Base-by-base conservation (phyloP, 2,113 vertebrate species). In the Stegostoma tigrinum region DNA sequence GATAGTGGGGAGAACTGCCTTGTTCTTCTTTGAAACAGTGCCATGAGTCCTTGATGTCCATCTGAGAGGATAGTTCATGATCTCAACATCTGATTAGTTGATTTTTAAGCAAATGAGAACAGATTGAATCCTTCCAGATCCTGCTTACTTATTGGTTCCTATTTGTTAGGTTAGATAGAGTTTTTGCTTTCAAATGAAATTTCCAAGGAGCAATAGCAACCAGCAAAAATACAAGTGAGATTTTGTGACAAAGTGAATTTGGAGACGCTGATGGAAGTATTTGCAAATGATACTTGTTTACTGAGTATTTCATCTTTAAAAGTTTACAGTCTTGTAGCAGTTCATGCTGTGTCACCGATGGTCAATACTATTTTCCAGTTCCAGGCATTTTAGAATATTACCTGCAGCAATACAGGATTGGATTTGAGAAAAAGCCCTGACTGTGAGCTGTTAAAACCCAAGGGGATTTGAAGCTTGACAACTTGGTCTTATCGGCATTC, bases 401-500 rank as follows among this genome's bases (percentile, higher is more conserved):
- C 19, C 34, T 21, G 90, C 61, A 93, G 34, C 55, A 6, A 23
- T 23, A 14, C 17, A 93, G 61, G 38, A 38, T 67, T 12, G 90
- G 89, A n/a, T 61, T 61, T 61, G 66, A 27, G 38, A 38, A 70
- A 45, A 38, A 12, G 12, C 68, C 19, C 64, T 38, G 61, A 30
- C 45, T 27, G 7, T 45, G 64, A 94, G 66, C n/a, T 94, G 64
- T n/a, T 24, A 66, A 38, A 94, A 42, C 17, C 90, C 90, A 67
- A 66, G 61, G 90, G 90, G 64, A 66, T 66, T 64, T 38, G 34
- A 66, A 94, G 64, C 2, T 19, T 94, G 66, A 42, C 15, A 5
- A 42, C n/a, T 45, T 67, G 61, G 91, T 94, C 64, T 94, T 68
- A 94, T 94, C 66, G 68, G 64, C 66, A 70, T 45, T 42, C 91